A percentile compares a stretch with the other conserved stretches of the same genome.
Conservation (phyloP, 1,140 invertebrate genomes). For the Zaprionus gabonicus region DNA sequence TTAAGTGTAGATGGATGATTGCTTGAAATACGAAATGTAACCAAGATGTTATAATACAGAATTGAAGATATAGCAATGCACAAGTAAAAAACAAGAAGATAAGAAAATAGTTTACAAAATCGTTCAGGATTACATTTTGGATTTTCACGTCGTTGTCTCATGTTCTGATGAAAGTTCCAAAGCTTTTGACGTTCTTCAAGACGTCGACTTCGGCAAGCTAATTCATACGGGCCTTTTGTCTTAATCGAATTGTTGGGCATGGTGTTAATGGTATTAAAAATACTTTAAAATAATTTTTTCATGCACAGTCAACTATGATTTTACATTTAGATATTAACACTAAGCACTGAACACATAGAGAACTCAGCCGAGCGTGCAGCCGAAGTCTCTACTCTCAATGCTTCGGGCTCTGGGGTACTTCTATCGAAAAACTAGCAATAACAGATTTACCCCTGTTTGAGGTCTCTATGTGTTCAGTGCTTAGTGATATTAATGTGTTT, state of each 20-base stretch:
- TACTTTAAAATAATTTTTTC: neutral
- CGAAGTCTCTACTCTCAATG: no score
- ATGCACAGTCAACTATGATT: constrained; percentile 12
- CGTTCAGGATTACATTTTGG: neutral
- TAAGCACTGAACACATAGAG: no score
- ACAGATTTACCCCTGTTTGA: no score
- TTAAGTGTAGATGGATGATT: constrained; percentile 36
- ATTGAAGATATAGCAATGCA: neutral
- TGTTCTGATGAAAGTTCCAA: neutral
- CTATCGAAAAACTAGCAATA: no score
- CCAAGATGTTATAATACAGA: neutral
- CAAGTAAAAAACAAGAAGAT: constrained; percentile 21
- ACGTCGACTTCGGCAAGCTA: constrained; percentile 20
- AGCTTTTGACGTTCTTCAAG: neutral
- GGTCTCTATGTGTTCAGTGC: no score
- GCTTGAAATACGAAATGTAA: neutral
- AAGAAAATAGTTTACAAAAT: constrained; percentile 7
- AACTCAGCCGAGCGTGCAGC: no score
- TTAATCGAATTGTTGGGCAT: constrained; percentile 42
- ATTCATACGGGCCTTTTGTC: constrained; percentile 22
- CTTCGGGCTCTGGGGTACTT: no score
- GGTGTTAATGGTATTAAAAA: neutral
- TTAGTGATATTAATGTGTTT: neutral
- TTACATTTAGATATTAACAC: neutral
- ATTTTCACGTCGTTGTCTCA: neutral